A percentile compares a stretch with the other conserved stretches of the same genome.
These are phyloP conservation scores for Papilio polytes DNA, from an alignment of 1,140 invertebrate species.

Conservation along the genomic window DNA sequence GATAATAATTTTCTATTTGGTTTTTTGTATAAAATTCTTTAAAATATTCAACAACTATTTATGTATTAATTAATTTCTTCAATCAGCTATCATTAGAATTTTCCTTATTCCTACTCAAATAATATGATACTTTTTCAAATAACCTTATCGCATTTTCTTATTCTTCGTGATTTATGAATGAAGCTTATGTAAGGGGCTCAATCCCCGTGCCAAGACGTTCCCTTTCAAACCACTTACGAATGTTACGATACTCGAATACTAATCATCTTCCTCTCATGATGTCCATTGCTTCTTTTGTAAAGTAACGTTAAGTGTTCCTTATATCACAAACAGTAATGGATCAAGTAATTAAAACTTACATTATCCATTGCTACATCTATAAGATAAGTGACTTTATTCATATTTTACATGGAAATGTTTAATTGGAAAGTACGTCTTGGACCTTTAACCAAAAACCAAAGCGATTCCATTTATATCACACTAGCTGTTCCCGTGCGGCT, in stretches of 20 bases:
- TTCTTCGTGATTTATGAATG: constrained; percentile 15
- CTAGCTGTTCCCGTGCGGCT: no score
- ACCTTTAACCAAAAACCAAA: neutral
- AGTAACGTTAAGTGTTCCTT: neutral
- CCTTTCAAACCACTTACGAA: constrained; percentile 19
- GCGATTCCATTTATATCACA: neutral
- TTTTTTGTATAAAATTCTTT: no score
- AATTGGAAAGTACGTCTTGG: neutral
- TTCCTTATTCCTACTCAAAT: neutral
- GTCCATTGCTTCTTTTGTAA: neutral
- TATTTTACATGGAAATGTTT: neutral
- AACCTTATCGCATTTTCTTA: neutral
- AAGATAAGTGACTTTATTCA: neutral
- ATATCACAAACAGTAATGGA: neutral
- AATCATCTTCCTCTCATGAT: neutral
- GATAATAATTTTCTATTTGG: no score
- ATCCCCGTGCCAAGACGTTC: constrained; percentile 7
- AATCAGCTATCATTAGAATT: neutral
- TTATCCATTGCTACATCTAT: neutral
- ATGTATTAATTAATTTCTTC: neutral
- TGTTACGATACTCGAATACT: constrained; percentile 16
- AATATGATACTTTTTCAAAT: neutral
- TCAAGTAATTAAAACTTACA: neutral
- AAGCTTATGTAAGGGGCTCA: constrained; percentile 17
- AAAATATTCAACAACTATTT: no score